Base-by-base conservation (phyloP, 1,140 invertebrate genomes). In the Protaetia brevitarsis region DNA sequence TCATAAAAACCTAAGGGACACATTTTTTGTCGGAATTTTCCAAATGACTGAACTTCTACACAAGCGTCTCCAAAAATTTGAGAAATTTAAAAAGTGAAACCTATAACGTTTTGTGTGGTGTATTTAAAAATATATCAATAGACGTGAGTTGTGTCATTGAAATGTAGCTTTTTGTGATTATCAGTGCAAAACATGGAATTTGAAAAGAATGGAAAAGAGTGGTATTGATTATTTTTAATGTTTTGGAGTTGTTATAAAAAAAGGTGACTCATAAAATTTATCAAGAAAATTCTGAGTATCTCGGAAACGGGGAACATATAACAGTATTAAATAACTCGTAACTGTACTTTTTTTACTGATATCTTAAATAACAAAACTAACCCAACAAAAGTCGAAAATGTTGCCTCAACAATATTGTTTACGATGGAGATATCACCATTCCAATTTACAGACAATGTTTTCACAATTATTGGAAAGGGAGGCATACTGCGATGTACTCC, bases 371-470 rank as follows among this genome's bases (percentile, higher is more conserved):
- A 59, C 7, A 28, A 31, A 59, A n/a, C 26, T 59, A 59, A 59
- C 57, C 57, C 28, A 59, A 59, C 57, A 59, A 64, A 29, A 31
- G 2, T 51, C 8, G n/a, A 83, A 80, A 78, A 88, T 90, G 88
- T 83, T 86, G 78, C 88, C 89, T 58, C 91, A 94, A 80, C 92
- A 94, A 82, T 95, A 94, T 83, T 95, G 92, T 79, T 82, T 95
- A 67, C 83, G 91, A 80, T 94, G 93, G 93, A 94, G 94, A 76
- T 93, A 94, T 79, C 93, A 95, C 82, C 91, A 94, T 79, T 90
- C 88, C 69, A 95, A 95, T 79, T 82, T 95, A 64, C 88, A 93
- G 79, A 92, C 88, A 23, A 94, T 94, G 88, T 96, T 95, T 82
- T 91, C 91, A 51, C 90, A 94, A 77, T 82, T 95, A 65, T 80